Percentiles rank a stretch among this genome's conserved stretches.
phyloP scores from a whole-genome alignment of 1,140 invertebrate genomes.

The Nasonia vitripennis region DNA sequence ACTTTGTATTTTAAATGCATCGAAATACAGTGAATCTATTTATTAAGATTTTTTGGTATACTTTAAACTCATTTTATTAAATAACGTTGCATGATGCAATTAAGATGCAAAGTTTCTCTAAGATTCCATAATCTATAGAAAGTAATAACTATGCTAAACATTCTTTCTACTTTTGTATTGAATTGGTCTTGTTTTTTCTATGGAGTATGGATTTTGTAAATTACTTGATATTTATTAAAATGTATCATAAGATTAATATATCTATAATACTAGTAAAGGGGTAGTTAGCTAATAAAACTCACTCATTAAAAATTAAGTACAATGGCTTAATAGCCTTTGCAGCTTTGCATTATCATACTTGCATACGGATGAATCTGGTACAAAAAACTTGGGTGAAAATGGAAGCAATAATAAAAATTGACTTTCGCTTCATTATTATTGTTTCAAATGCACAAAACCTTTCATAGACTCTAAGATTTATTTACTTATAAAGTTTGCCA shows the following conservation, averaged over 20 bases:
- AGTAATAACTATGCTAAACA: constrained; percentile 27
- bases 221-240: constrained; percentile 46
- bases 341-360: constrained; percentile 69
- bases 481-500: constrained; percentile 46
- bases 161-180: constrained; percentile 53
- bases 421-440: constrained; percentile 51
- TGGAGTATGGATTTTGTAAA: constrained; percentile 60
- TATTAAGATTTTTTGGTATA: not conserved
- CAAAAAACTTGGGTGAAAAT: constrained; percentile 54
- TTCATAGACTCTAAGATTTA: constrained; percentile 50
- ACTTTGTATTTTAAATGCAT: constrained; percentile 45
- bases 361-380: constrained; percentile 60
- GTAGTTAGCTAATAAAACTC: constrained; percentile 65
- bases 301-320: constrained; percentile 61
- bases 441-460: constrained; percentile 52
- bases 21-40: not conserved
- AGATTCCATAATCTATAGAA: constrained; percentile 50
- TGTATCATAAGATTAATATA: constrained; percentile 49
- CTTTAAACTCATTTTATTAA: not conserved
- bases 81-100: constrained; percentile 35
- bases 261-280: constrained; percentile 55
- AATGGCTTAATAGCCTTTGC: constrained; percentile 64
- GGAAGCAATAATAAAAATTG: constrained; percentile 54
- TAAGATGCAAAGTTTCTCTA: constrained; percentile 17
- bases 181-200: constrained; percentile 61